phyloP scores from a whole-genome alignment of 2,113 vertebrate genomes.

The Misgurnus mizolepis region DNA sequence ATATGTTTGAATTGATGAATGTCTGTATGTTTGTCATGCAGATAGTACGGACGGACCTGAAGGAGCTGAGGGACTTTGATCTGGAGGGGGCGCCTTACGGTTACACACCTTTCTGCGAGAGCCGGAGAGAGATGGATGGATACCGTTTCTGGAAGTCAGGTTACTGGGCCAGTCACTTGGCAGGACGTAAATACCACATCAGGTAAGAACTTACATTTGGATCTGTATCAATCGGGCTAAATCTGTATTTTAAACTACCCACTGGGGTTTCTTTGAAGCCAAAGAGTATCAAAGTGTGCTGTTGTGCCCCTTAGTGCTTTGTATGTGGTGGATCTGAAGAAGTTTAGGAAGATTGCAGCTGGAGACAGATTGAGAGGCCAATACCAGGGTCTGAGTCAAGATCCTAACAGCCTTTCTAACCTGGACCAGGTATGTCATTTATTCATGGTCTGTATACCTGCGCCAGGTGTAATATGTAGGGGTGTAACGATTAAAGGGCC shows the following conservation, averaged over 20 bases:
- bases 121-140: slow-evolving; percentile 94
- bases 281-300: background rate
- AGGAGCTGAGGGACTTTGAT: slow-evolving; percentile 90
- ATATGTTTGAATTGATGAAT: background rate
- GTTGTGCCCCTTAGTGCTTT: slow-evolving; percentile 78
- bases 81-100: slow-evolving; percentile 96
- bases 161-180: slow-evolving; percentile 97
- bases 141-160: slow-evolving; percentile 98
- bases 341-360: slow-evolving; percentile 97
- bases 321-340: slow-evolving; percentile 96
- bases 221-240: no score
- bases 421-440: slow-evolving; percentile 86
- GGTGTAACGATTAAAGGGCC: no score
- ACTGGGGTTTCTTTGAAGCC: no score
- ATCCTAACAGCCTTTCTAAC: slow-evolving; percentile 98
- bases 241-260: background rate
- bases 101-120: slow-evolving; percentile 97
- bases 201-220: slow-evolving; percentile 73
- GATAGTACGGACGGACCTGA: slow-evolving; percentile 96
- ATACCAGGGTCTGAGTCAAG: slow-evolving; percentile 97
- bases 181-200: slow-evolving; percentile 96
- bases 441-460: background rate
- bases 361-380: slow-evolving; percentile 95
- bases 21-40: slow-evolving; percentile 52
- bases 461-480: background rate